Conservation (phyloP, 2,113 vertebrate genomes). For the Xiphorhynchus elegans region DNA sequence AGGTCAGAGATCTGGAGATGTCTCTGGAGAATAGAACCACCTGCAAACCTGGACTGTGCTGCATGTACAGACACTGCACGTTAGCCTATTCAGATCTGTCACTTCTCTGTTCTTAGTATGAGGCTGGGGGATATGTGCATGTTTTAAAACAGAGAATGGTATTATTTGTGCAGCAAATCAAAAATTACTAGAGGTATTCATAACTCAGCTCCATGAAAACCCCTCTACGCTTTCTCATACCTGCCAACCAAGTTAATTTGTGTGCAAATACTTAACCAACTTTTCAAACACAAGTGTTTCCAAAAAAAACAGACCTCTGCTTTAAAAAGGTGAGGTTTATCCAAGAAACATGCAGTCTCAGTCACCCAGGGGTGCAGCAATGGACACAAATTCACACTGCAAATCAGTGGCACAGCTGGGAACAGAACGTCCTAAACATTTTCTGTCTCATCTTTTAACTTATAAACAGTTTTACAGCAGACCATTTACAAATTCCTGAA, state of each 20-base stretch:
- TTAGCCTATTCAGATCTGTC: background rate
- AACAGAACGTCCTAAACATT: background rate
- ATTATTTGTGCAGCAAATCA: background rate
- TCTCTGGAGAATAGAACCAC: background rate
- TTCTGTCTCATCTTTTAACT: background rate
- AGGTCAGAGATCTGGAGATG: background rate
- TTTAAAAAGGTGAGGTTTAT: background rate
- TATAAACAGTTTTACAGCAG: background rate
- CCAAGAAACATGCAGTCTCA: background rate
- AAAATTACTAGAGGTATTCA: background rate
- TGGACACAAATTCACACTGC: background rate
- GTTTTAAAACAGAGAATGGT: background rate
- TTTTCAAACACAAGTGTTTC: background rate
- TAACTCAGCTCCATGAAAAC: background rate
- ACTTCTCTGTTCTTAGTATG: background rate
- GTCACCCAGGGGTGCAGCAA: background rate
- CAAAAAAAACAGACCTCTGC: background rate
- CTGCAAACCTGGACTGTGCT: background rate
- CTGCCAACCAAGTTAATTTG: background rate
- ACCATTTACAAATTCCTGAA: background rate
- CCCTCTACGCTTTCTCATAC: background rate
- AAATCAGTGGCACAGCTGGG: background rate
- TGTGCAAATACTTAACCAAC: background rate
- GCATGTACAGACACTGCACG: background rate
- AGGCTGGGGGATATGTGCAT: fast-evolving